Conservation (phyloP, 2,888 invertebrate species). For the Heliconius charithonia region DNA sequence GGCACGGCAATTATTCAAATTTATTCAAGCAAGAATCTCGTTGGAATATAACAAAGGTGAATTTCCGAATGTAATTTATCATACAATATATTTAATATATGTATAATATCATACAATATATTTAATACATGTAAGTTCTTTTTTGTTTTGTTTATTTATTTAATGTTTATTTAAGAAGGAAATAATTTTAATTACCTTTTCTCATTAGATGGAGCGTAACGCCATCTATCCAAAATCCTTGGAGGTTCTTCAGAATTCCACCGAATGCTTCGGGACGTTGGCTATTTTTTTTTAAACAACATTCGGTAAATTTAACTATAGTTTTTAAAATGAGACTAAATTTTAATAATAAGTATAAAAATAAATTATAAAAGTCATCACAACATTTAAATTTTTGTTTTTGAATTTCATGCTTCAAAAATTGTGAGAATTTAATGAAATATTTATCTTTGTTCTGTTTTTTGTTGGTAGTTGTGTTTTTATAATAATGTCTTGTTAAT, state of each 20-base stretch:
- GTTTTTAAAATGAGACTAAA: background rate
- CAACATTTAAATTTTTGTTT: background rate
- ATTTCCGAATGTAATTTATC: background rate
- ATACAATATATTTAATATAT: conserved; percentile 9
- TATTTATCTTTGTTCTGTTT: background rate
- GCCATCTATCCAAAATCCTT: conserved; percentile 81
- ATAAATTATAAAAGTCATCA: background rate
- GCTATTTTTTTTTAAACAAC: conserved; percentile 48
- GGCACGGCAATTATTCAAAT: conserved; percentile 60
- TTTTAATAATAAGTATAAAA: background rate
- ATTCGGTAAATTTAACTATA: background rate
- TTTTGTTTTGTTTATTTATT: background rate
- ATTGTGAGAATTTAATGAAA: conserved; percentile 4
- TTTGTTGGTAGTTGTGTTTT: background rate
- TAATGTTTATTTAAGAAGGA: background rate
- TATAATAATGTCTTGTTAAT: background rate
- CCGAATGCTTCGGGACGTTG: conserved; percentile 79
- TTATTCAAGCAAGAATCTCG: conserved; percentile 58
- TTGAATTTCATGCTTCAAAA: conserved; percentile 1
- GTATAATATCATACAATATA: background rate
- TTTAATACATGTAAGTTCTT: background rate
- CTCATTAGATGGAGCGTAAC: conserved; percentile 62
- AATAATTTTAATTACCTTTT: conserved; percentile 35
- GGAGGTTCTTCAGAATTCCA: conserved; percentile 77
- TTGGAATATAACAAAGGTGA: conserved; percentile 42